These are phyloP conservation scores for Penaeus chinensis DNA, from an alignment of 1,140 invertebrate species.

Conservation along the genomic window DNA sequence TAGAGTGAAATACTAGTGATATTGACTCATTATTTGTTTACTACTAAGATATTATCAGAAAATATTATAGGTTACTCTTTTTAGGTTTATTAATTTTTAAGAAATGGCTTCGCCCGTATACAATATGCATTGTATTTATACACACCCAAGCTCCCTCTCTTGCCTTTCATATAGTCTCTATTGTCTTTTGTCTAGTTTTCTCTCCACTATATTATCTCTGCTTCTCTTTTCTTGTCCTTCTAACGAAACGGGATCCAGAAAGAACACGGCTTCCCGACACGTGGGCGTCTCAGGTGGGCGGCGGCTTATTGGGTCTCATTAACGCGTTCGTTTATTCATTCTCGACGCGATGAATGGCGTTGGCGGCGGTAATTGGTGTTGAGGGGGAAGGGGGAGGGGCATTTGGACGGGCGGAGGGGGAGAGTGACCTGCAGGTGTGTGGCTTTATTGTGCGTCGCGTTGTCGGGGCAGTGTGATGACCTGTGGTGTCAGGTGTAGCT, in stretches of 20 bases:
- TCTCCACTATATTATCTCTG: neutral
- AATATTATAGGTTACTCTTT: no score
- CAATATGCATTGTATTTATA: conserved; percentile 6
- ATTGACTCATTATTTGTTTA: neutral
- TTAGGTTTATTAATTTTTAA: no score
- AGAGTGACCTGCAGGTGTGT: conserved; percentile 13
- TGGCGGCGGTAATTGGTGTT: neutral
- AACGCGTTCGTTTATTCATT: no score
- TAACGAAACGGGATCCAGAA: no score
- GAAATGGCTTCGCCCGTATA: no score
- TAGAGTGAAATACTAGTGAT: no score
- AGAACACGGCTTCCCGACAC: neutral
- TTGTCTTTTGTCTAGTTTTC: neutral
- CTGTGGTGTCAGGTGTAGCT: no score
- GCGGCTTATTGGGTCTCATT: no score
- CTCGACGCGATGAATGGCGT: neutral
- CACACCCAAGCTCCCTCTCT: no score
- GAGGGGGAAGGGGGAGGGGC: neutral
- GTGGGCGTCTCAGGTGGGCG: no score
- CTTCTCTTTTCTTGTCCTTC: neutral
- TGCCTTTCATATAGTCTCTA: neutral
- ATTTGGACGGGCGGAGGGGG: neutral
- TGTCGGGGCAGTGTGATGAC: neutral
- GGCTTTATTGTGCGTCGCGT: neutral
- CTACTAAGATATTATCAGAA: no score